Evolutionary conservation across 2,888 invertebrate genomes (phyloP).

Genomic region (Lasioglossum malachurum): DNA sequence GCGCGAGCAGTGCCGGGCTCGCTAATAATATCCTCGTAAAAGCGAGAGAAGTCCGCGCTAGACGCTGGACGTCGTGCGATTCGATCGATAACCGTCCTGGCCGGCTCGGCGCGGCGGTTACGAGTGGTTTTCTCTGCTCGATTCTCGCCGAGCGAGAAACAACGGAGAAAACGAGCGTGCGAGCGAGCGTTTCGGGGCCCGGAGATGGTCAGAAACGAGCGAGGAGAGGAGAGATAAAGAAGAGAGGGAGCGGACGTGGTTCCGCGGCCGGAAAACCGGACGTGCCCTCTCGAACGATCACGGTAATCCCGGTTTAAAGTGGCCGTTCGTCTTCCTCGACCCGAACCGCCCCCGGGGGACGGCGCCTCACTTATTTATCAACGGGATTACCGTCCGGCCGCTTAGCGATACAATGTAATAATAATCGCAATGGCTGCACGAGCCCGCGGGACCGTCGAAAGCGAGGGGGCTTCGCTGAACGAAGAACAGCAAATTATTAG

Average conservation of each 20-base stretch:
- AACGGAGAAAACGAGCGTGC: slow-evolving; percentile 8
- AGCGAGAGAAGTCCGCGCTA: slow-evolving; percentile 28
- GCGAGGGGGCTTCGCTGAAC: neutral
- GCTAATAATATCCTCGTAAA: slow-evolving; percentile 71
- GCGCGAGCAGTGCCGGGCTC: slow-evolving; percentile 50
- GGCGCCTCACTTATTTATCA: slow-evolving; percentile 11
- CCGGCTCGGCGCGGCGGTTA: slow-evolving; percentile 17
- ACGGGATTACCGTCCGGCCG: neutral
- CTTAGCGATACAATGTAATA: neutral
- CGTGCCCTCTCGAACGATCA: slow-evolving; percentile 26
- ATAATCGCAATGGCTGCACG: neutral
- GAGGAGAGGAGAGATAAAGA: neutral
- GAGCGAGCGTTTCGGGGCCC: slow-evolving; percentile 11
- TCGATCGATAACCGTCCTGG: slow-evolving; percentile 52
- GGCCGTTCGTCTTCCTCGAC: slow-evolving; percentile 22
- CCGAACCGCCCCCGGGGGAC: neutral
- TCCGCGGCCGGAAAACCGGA: slow-evolving; percentile 8
- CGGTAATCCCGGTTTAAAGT: slow-evolving; percentile 26
- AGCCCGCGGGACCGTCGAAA: neutral
- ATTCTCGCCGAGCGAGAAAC: slow-evolving; percentile 14
- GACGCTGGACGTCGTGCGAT: slow-evolving; percentile 32
- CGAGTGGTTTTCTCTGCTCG: slow-evolving; percentile 11
- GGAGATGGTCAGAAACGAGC: neutral
- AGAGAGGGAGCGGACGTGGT: neutral
- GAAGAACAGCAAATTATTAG: neutral